Evolutionary conservation across 2,797 vertebrate species (phyloP), one percentile per base, ranked within the genome.

Genomic region (Poeciliopsis presidionis): DNA sequence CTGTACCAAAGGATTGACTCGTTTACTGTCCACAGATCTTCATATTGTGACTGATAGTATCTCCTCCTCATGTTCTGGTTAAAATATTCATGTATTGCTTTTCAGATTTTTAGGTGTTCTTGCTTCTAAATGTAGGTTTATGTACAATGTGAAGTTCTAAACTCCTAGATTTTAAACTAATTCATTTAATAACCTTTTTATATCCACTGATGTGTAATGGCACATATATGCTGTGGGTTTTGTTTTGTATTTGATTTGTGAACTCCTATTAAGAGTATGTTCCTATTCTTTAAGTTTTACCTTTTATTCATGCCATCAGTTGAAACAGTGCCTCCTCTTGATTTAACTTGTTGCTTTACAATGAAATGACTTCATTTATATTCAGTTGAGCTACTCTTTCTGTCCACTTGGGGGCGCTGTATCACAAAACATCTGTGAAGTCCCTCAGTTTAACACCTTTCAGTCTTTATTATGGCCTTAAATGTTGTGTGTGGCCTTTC

Each of bases 351-450:
- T 65, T 39, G 61, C 61, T 11, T 5, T 65, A 36, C 7, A 65
- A 20, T 65, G 3, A 41, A 67, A 67, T 39, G 20, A 69, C 43
- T 69, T 45, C 11, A 45, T 43, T 28, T 13, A 18, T 70, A 46
- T 70, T 22, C 67, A 28, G n/a, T 7, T 16, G 25, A 45, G 12
- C 41, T 70, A 73, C 11, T 33, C 36, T 28, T 3, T 74, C 4
- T 39, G 9, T 53, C 92, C 93, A 91, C 69, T 55, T 91, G 93
- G 87, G 90, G 91, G 93, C 45, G 91, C 88, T 22, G 53, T 80
- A 2, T 33, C 43, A 39, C 70, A 74, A 55, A 76, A 75, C 73
- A 74, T 78, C 80, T 78, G 75, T 72, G 33, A 45, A 20, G 39
- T 47, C 72, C 1, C 70, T 9, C 46, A 79, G 9, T 22, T 6